Evolutionary conservation across 2,113 vertebrate genomes (phyloP), one percentile per base, ranked within the genome.

Genomic region (Haemorhous mexicanus): DNA sequence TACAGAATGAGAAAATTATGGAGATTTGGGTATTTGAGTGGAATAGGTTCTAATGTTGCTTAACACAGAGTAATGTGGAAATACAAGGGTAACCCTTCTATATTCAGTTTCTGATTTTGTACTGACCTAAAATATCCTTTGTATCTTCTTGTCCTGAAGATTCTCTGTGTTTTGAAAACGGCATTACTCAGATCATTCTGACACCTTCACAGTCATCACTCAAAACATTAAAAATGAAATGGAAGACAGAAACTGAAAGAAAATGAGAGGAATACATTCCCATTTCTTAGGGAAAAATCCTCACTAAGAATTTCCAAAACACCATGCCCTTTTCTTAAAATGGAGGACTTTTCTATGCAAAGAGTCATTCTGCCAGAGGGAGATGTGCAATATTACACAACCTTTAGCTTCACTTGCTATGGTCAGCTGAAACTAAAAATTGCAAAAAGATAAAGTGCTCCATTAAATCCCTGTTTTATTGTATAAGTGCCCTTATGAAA

Each of bases 371-470:
- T 96, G 64, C 80, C 91, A 86, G 85, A 89, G 89, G 79, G n/a
- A 97, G 55, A 96, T 73, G 59, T 88, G 67, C 58, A 81, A 64
- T 81, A 56, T 86, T 78, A 67, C 81, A 93, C 84, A 93, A 78
- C 79, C 85, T 97, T 96, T 97, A 93, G 68, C 88, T 97, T 96
- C 84, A 64, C 89, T 96, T 93, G 94, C 84, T 94, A 93, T 95
- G 97, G 97, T 98, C 97, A 98, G 97, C 96, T 97, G 96, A 97
- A 97, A 98, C 91, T 95, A 97, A 97, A 97, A 94, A 96, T 96
- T 96, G 84, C 91, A 92, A 94, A 97, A 97, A 94, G 94, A 98
- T 96, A 74, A 97, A 98, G 85, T 95, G 88, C 91, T 96, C 94
- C 94, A 97, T 97, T 98, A 98, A 98, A 97, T 95, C 95, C 95